Evolutionary conservation across 2,113 vertebrate species (phyloP).

Genomic region (Otocyon megalotis): DNA sequence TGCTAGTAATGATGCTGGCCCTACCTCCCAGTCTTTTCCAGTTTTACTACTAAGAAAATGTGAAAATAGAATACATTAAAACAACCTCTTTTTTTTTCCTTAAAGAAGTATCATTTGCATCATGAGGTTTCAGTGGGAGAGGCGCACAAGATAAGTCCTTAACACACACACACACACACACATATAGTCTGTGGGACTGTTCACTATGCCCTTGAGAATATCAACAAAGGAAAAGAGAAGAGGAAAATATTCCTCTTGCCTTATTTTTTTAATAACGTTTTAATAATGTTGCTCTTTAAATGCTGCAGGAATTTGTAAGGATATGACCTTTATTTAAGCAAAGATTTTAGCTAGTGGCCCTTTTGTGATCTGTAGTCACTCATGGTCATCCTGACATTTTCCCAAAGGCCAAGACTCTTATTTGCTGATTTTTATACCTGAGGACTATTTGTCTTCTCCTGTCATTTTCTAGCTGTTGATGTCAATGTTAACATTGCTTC

Average conservation of each 20-base stretch:
- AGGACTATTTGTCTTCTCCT: conserved; percentile 56
- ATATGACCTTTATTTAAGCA: not conserved
- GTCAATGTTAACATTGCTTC: conserved; percentile 72
- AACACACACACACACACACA: not conserved
- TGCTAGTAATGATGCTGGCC: not conserved
- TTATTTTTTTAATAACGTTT: not conserved
- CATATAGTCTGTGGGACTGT: not conserved
- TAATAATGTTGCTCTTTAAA: not conserved
- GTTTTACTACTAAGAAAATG: not conserved
- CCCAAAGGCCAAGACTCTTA: conserved; percentile 8
- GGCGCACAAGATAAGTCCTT: not conserved
- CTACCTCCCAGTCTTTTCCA: not conserved
- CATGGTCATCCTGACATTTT: conserved; percentile 56
- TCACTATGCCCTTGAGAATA: not conserved
- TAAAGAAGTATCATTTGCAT: not conserved
- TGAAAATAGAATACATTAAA: not conserved
- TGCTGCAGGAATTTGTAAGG: not conserved
- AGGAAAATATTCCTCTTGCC: not conserved
- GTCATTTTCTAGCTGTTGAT: conserved; percentile 71
- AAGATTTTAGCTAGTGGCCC: not conserved
- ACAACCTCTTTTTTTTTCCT: not conserved
- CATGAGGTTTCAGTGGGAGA: not conserved
- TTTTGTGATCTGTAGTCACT: conserved; percentile 1
- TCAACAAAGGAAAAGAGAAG: not conserved
- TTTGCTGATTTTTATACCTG: conserved; percentile 42